Conservation (phyloP, 2,113 vertebrate species). For the Pampusana beccarii region DNA sequence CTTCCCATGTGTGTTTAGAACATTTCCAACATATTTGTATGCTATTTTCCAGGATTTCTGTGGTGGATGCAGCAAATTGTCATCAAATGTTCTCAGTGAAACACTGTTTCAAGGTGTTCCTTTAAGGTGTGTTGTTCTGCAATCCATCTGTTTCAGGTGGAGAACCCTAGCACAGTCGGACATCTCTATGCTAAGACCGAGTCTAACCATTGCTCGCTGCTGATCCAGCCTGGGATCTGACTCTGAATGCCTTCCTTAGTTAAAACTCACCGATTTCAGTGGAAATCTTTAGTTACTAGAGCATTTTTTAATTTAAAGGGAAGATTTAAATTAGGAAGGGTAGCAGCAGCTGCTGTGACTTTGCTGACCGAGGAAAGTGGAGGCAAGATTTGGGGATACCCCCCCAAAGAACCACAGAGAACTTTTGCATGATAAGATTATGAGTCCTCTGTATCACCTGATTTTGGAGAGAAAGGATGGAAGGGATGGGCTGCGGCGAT, state of each 20-base stretch:
- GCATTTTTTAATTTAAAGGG: neutral
- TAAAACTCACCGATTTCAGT: neutral
- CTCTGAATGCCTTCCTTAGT: neutral
- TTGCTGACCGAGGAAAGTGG: neutral
- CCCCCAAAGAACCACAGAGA: neutral
- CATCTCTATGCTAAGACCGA: neutral
- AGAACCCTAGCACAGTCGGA: neutral
- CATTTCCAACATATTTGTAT: neutral
- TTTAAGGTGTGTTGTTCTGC: neutral
- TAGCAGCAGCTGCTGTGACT: neutral
- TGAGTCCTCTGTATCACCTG: neutral
- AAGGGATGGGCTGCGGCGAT: too few species aligned
- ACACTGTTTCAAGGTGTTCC: neutral
- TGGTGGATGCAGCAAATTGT: neutral
- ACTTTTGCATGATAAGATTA: neutral
- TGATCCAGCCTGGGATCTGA: neutral
- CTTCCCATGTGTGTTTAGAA: neutral
- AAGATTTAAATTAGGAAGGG: neutral
- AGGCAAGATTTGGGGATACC: neutral
- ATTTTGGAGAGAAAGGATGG: conserved; percentile 60
- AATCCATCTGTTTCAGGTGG: neutral
- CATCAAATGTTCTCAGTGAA: neutral
- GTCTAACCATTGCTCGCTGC: too few species aligned
- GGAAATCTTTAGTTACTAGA: neutral
- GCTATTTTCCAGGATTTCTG: neutral